Conservation (phyloP, 35 echinoderm and acorn worm genomes). For the Apostichopus parvimensis region DNA sequence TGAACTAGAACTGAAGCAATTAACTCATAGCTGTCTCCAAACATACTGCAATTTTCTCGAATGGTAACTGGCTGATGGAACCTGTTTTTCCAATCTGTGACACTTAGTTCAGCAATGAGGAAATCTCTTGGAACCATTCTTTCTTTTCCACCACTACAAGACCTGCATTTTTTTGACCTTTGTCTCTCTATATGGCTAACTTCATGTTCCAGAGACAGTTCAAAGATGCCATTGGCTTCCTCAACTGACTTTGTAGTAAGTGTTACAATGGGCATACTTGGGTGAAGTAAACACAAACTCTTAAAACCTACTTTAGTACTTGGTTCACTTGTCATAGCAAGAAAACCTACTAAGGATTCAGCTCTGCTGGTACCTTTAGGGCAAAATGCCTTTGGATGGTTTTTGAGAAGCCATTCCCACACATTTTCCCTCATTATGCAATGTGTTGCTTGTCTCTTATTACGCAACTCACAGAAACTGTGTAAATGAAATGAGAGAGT, state of each 20-base stretch:
- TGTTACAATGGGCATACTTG: conserved; percentile 4
- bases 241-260: background rate
- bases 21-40: background rate
- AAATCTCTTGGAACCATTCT: conserved; percentile 1
- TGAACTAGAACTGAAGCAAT: conserved; percentile 16
- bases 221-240: background rate
- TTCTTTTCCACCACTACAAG: background rate
- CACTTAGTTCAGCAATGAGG: conserved; percentile 19
- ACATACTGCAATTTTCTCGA: conserved; percentile 4
- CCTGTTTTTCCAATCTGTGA: background rate
- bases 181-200: background rate
- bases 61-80: conserved; percentile 1
- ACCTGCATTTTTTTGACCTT: conserved; percentile 7
- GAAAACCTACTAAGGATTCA: background rate
- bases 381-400: conserved; percentile 12
- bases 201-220: background rate
- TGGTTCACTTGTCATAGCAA: background rate
- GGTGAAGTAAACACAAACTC: background rate
- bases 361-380: background rate
- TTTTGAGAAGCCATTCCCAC: background rate
- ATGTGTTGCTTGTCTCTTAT: too few species aligned
- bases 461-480: too few species aligned
- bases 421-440: conserved; percentile 10
- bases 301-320: background rate
- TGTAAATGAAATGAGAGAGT: too few species aligned